Base-by-base conservation (phyloP, 2,888 invertebrate genomes). In the Buathra laborator region DNA sequence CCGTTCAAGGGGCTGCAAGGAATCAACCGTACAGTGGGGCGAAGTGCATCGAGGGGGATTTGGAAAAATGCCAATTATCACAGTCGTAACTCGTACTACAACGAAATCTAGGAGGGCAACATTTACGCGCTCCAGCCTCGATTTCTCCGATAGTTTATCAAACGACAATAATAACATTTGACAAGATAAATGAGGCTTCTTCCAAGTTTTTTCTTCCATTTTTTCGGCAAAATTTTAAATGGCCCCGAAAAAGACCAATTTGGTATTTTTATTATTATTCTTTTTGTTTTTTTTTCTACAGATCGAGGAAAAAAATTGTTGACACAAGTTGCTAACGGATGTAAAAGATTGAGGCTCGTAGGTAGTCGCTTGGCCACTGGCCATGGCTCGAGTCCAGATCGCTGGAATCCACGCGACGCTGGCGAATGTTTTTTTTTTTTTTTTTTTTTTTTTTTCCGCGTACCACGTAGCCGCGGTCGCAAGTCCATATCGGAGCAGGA, bases 11-110 rank as follows among this genome's bases (percentile, higher is more conserved):
- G 81, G 43, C 67, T 76, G 53, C 67, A 71, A 48, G 82, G 78
- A 68, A 77, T 67, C 66, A 72, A 64, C 84, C 83, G 78, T 74
- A 83, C 87, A 79, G 67, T 71, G 84, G 86, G 84, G 86, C 86
- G 84, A 83, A 85, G 78, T 76, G 82, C 74, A 79, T 32, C 84
- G 70, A 76, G 79, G 59, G 44, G 46, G 66, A 10, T 16, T 86
- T 91, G 91, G 91, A 90, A 66, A 29, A 67, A 74, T 78, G 90
- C 91, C 91, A 91, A 89, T 89, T 88, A 89, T 87, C 84, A 83
- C 80, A 74, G 51, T 80, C 37, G 82, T 56, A 46, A 53, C 24
- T 43, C 12, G 43, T 9, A 53, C 51, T 51, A 12, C 51, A 37
- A 32, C 1, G n/a, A 76, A 37, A 29, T 12, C 51, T 10, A 64